Conservation (phyloP, 2,888 invertebrate species). For the Heliconius ismenius region DNA sequence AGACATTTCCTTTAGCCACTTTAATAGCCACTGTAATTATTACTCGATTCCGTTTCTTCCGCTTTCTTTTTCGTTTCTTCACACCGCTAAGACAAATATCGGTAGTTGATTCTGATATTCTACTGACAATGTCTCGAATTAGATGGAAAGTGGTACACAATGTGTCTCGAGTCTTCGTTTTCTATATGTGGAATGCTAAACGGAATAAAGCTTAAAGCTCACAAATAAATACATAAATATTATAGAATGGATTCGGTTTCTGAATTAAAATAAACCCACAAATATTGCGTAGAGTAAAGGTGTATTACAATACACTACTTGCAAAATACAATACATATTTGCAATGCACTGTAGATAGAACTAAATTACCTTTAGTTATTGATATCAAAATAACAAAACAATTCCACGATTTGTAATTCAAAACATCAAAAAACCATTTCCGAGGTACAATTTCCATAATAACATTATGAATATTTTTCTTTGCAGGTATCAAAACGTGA, state of each 20-base stretch:
- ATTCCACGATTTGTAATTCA: constrained; percentile 8
- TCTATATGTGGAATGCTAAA: not conserved
- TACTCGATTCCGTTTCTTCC: no score
- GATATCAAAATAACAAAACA: not conserved
- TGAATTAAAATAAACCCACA: no score
- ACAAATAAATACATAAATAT: no score
- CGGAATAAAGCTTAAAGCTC: not conserved
- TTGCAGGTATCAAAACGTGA: constrained; percentile 31
- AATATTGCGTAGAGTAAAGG: no score
- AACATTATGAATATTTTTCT: constrained; percentile 17
- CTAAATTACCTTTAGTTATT: not conserved
- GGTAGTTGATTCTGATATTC: not conserved
- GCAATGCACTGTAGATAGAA: not conserved
- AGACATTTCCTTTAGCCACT: no score
- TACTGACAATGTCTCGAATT: no score
- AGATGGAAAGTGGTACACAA: not conserved
- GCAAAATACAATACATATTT: not conserved
- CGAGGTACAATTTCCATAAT: constrained; percentile 13
- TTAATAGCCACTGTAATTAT: no score
- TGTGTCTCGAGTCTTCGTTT: not conserved
- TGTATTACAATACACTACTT: not conserved
- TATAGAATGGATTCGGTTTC: no score
- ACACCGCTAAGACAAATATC: no score
- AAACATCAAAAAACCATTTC: constrained; percentile 6
- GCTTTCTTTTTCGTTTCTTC: no score